A percentile compares a stretch with the other conserved stretches of the same genome.
phyloP scores from a whole-genome alignment of 1,140 invertebrate genomes.

The Cheumatopsyche charites region DNA sequence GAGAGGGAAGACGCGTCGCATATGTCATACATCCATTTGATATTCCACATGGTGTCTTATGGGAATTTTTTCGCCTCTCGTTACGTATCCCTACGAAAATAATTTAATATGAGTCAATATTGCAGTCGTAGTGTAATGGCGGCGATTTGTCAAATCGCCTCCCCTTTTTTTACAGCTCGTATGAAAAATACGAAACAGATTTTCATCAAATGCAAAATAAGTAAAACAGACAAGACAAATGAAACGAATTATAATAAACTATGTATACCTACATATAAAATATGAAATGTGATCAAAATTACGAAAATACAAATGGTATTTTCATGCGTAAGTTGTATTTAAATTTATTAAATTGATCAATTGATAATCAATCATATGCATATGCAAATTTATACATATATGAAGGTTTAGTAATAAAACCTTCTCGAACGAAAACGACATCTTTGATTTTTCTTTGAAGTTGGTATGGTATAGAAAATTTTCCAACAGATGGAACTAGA shows the following conservation, averaged over 20 bases:
- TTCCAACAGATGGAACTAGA: neutral
- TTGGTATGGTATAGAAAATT: neutral
- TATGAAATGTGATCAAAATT: too few relatives aligned
- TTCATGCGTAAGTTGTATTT: too few relatives aligned
- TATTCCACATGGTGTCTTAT: constrained; percentile 41
- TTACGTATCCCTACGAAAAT: constrained; percentile 16
- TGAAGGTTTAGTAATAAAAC: too few relatives aligned
- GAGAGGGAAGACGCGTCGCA: constrained; percentile 13
- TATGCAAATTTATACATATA: neutral
- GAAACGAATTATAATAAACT: too few relatives aligned
- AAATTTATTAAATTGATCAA: too few relatives aligned
- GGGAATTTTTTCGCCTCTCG: constrained; percentile 9
- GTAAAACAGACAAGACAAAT: too few relatives aligned
- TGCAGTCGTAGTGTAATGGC: constrained; percentile 24
- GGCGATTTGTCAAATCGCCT: constrained; percentile 41
- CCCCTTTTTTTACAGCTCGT: neutral
- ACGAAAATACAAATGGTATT: too few relatives aligned
- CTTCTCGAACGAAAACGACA: constrained; percentile 7
- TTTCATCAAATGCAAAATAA: neutral
- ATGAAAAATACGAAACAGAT: constrained; percentile 14
- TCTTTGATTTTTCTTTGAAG: neutral
- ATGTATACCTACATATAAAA: too few relatives aligned
- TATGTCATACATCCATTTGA: constrained; percentile 40
- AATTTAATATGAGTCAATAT: constrained; percentile 41
- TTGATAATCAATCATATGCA: neutral